Evolutionary conservation across 92 coral and sea anemone genomes (phyloP).

Genomic region (Parazoanthus atlanticus): DNA sequence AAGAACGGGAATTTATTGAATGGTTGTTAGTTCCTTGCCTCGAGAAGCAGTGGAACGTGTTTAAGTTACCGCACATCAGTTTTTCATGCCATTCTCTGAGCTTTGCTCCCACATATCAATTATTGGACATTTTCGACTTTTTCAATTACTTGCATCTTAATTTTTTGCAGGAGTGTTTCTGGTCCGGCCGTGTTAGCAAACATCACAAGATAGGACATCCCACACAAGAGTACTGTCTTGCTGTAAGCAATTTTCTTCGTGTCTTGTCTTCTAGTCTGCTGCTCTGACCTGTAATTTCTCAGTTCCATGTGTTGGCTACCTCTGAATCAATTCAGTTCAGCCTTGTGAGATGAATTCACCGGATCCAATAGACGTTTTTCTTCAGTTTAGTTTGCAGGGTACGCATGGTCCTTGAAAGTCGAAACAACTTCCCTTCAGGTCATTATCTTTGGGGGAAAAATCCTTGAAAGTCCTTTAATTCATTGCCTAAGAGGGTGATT

Average conservation of each 20-base stretch:
- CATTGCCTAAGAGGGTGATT: no score
- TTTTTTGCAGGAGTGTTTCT: conserved; percentile 80
- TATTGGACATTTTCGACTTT: background rate
- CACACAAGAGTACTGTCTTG: conserved; percentile 96
- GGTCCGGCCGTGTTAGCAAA: conserved; percentile 90
- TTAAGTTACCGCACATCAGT: no score
- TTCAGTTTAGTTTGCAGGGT: background rate
- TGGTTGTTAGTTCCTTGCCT: no score
- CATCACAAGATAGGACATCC: conserved; percentile 94
- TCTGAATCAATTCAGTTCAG: no score
- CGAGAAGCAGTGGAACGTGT: no score
- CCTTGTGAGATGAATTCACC: background rate
- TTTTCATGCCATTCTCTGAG: no score
- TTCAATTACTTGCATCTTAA: background rate
- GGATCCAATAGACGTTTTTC: background rate
- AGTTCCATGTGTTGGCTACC: no score
- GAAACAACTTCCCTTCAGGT: no score
- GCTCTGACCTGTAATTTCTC: background rate
- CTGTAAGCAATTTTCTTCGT: conserved; percentile 61
- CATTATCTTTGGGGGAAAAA: no score
- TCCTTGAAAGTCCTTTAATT: no score
- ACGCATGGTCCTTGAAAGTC: background rate
- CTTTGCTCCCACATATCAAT: no score
- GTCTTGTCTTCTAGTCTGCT: background rate
- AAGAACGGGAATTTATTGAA: no score